Evolutionary conservation across 2,113 vertebrate genomes (phyloP), one percentile per base, ranked within the genome.

Genomic region (Oreotrochilus melanogaster): DNA sequence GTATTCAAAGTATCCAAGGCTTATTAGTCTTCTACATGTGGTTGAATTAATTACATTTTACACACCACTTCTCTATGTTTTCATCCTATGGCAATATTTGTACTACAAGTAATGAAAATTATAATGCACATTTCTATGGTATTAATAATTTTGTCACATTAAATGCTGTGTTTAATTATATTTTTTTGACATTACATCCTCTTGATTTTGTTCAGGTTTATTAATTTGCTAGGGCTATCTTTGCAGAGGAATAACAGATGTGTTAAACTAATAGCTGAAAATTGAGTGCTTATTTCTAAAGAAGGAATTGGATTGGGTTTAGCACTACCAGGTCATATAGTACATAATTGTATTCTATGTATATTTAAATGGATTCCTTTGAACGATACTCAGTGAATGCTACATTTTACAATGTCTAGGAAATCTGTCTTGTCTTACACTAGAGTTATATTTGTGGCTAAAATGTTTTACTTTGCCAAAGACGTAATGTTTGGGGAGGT

Each of bases 401-500:
- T 90, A 5, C 27, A 30, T 86, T 82, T 94, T 47, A 73, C 37
- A 33, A 17, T 76, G 37, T 31, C 43, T 57, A 37, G 10, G 12
- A 18, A 70, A 56, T 73, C 31, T 62, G 30, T 37, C 60, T 58
- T 84, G 54, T 24, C 47, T 54, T 76, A 24, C 15, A 8, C 14
- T 70, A 56, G 25, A 50, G 31, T 45, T 82, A 1, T 82, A 35
- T 88, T 70, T 83, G 43, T 78, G 58, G 27, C 25, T 86, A 80
- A 84, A 56, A 39, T 88, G 65, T 67, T 88, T 88, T 90, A 90
- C 65, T 56, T 92, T 90, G 75, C 58, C 69, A 74, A 78, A 70
- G 43, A 67, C 43, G 64, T 87, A 61, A 54, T 60, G 18, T 67
- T 90, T 73, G 43, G 47, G 86, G 43, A 30, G 39, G 35, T 21